Evolutionary conservation across 2,797 vertebrate species (phyloP), one percentile per base, ranked within the genome.

Genomic region (Remorina albescens): DNA sequence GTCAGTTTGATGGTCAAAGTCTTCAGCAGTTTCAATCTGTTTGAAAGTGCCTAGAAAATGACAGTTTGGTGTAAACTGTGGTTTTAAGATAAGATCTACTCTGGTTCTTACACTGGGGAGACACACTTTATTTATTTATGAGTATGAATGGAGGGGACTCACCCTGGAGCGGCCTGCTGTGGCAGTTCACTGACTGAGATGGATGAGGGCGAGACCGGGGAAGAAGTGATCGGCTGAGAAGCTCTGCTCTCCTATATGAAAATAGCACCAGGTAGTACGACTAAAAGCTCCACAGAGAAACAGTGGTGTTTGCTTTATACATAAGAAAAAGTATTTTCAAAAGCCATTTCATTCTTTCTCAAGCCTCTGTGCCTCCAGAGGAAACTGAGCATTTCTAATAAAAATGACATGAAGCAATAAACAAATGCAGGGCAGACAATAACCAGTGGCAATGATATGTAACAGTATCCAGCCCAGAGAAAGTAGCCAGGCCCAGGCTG

Each of bases 231-330:
- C 28, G 77, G 57, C 16, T 18, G 62, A 65, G 75, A 63, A 57
- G 65, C 56, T 78, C 61, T 65, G 71, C 62, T 83, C 34, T 82
- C 81, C 94, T 95, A 51, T 23, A 55, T 62, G 54, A 55, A 78
- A 74, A 74, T 0, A 15, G 81, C 11, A 23, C 30, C 64, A 67
- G 62, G 66, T 13, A 49, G 19, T 11, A 50, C 9, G 18, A 46
- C 18, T 42, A 26, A 41, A 36, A 51, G 11, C 30, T 13, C n/a
- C 57, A n/a, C 25, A 34, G 5, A 5, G 5, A 76, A 64, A 37
- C 36, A 54, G 15, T 15, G 12, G 6, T 19, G 7, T 61, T 39
- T 37, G 2, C 23, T 6, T 50, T 50, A n/a, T 32, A 60, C 64
- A 69, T 36, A 46, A 67, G 18, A 54, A 63, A 32, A 68, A 49